phyloP scores from a whole-genome alignment of 1,140 invertebrate species.

The Rhyacophila brunnea region DNA sequence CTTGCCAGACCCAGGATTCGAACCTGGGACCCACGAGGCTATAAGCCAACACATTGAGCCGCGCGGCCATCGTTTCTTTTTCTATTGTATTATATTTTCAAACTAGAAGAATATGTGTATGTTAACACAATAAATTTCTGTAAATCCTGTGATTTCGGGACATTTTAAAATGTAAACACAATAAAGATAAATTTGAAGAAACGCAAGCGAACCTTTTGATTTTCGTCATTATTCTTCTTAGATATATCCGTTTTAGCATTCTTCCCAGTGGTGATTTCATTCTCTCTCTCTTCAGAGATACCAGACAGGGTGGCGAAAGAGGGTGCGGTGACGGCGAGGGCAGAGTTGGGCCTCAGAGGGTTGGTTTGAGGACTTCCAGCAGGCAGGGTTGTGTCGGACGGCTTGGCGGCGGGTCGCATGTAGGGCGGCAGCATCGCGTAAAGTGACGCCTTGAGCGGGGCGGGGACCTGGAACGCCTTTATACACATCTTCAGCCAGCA shows the following conservation, averaged over 20 bases:
- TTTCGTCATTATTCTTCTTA: constrained; percentile 32
- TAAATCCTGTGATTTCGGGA: too few relatives aligned
- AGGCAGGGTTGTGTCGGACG: not conserved
- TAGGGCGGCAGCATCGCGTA: constrained; percentile 61
- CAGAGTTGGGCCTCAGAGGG: not conserved
- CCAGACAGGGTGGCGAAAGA: constrained; percentile 13
- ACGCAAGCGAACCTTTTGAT: constrained; percentile 35
- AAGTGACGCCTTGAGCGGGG: constrained; percentile 62
- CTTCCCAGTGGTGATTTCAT: constrained; percentile 37
- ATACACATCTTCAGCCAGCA: constrained; percentile 86
- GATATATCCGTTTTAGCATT: constrained; percentile 41
- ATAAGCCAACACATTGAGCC: too few relatives aligned
- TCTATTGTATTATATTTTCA: too few relatives aligned
- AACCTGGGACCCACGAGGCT: too few relatives aligned
- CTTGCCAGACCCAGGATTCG: too few relatives aligned
- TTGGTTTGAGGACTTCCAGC: not conserved
- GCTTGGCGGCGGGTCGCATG: constrained; percentile 42
- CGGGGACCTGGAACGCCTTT: constrained; percentile 73
- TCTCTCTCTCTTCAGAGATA: constrained; percentile 42
- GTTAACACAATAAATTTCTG: too few relatives aligned
- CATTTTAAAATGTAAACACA: constrained; percentile 1
- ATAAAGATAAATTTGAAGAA: too few relatives aligned
- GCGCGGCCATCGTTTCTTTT: too few relatives aligned
- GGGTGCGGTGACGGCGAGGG: not conserved
- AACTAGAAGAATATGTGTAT: too few relatives aligned